Evolutionary conservation across 2,888 invertebrate species (phyloP).

Genomic region (Philereme vetulata): DNA sequence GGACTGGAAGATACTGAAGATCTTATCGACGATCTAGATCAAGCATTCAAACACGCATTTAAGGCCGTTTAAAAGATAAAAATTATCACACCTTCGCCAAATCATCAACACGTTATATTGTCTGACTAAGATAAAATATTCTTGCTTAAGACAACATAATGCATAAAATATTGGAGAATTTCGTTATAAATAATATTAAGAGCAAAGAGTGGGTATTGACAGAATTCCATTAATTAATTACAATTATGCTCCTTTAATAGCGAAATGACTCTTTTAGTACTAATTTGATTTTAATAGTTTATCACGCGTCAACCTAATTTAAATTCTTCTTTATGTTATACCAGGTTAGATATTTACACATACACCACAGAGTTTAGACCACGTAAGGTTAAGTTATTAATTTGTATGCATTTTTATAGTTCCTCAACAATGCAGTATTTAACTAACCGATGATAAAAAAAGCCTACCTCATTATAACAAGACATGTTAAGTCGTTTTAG

Average conservation of each 20-base stretch:
- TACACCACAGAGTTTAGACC: slow-evolving; percentile 38
- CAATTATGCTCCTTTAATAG: background rate
- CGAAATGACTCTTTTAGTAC: background rate
- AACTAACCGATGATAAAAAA: slow-evolving; percentile 33
- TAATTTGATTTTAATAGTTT: background rate
- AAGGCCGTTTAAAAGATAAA: slow-evolving; percentile 30
- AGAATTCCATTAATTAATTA: slow-evolving; percentile 1
- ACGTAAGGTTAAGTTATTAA: slow-evolving; percentile 41
- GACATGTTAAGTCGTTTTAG: background rate
- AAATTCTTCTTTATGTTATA: background rate
- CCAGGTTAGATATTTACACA: background rate
- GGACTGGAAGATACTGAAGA: slow-evolving; percentile 95
- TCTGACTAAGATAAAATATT: background rate
- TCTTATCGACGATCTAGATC: slow-evolving; percentile 91
- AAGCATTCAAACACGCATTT: slow-evolving; percentile 87
- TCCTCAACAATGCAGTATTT: slow-evolving; percentile 44
- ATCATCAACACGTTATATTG: too few relatives aligned
- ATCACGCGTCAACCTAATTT: too few relatives aligned
- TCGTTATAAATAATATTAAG: slow-evolving; percentile 1
- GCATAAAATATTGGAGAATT: slow-evolving; percentile 25
- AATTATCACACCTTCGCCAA: background rate
- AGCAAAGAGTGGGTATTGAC: background rate
- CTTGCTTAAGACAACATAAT: background rate
- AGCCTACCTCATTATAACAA: slow-evolving; percentile 44
- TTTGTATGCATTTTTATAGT: slow-evolving; percentile 45